Evolutionary conservation across 2,888 invertebrate species (phyloP).

Genomic region (Noctua comes): DNA sequence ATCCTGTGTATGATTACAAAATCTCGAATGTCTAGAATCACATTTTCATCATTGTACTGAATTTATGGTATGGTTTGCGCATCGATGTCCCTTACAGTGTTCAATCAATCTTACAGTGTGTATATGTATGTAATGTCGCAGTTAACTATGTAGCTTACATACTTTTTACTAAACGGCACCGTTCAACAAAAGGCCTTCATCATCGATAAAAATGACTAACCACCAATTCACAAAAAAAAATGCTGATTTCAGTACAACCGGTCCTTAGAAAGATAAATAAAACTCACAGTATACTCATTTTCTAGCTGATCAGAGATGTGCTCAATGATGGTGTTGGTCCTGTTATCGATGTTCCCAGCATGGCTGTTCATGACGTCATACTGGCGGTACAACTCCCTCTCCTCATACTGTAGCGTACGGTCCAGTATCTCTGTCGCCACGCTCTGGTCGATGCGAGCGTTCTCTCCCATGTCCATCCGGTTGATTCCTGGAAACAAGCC

Average conservation of each 20-base stretch:
- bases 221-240: background rate
- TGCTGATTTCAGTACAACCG: background rate
- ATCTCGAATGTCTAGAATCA: background rate
- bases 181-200: background rate
- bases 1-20: background rate
- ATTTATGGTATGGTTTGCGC: background rate
- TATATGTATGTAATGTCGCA: background rate
- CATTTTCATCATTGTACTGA: background rate
- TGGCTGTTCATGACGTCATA: slow-evolving; percentile 79
- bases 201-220: background rate
- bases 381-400: slow-evolving; percentile 78
- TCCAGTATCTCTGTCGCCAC: slow-evolving; percentile 83
- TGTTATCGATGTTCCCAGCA: slow-evolving; percentile 84
- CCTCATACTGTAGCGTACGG: slow-evolving; percentile 80
- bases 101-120: too few relatives aligned
- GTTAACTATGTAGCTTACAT: background rate
- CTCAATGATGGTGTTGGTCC: slow-evolving; percentile 85
- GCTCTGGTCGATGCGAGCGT: slow-evolving; percentile 80
- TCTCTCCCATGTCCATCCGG: slow-evolving; percentile 74
- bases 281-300: slow-evolving; percentile 77
- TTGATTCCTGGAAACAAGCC: slow-evolving; percentile 74
- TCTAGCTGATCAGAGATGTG: slow-evolving; percentile 81
- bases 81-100: background rate
- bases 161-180: background rate
- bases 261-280: background rate